Evolutionary conservation across 2,888 invertebrate genomes (phyloP).

Genomic region (Punctoribates punctum): DNA sequence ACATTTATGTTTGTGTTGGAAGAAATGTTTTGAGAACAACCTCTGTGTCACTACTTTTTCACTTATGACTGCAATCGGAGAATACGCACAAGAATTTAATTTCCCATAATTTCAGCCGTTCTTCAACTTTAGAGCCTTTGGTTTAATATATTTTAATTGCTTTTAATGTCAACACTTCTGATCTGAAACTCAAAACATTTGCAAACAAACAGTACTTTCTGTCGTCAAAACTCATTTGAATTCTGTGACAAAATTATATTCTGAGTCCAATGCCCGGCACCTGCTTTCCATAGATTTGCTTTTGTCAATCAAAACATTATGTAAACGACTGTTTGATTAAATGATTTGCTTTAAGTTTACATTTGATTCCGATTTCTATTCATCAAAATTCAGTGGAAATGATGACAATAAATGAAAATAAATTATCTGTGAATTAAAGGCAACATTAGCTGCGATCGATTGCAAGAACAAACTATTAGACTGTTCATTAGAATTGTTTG

Average conservation of each 20-base stretch:
- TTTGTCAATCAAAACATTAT: constrained; percentile 3
- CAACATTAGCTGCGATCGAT: constrained; percentile 11
- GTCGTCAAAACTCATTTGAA: not conserved
- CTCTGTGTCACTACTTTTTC: not conserved
- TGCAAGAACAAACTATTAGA: not conserved
- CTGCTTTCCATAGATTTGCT: not conserved
- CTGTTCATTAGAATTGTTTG: not conserved
- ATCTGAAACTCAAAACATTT: too few species aligned
- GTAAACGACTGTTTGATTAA: constrained; percentile 4
- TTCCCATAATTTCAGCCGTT: too few species aligned
- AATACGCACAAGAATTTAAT: too few species aligned
- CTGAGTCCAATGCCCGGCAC: not conserved
- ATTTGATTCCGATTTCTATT: not conserved
- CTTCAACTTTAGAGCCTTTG: too few species aligned
- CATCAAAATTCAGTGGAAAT: not conserved
- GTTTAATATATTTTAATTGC: too few species aligned
- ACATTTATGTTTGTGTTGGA: not conserved
- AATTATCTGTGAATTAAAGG: not conserved
- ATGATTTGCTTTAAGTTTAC: not conserved
- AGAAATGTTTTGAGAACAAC: not conserved
- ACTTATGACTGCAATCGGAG: too few species aligned
- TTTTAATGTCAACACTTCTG: too few species aligned
- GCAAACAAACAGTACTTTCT: not conserved
- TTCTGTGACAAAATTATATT: not conserved
- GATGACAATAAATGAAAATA: not conserved